Evolutionary conservation across 2,888 invertebrate species (phyloP), one percentile per base, ranked within the genome.

Genomic region (Tholera decimalis): DNA sequence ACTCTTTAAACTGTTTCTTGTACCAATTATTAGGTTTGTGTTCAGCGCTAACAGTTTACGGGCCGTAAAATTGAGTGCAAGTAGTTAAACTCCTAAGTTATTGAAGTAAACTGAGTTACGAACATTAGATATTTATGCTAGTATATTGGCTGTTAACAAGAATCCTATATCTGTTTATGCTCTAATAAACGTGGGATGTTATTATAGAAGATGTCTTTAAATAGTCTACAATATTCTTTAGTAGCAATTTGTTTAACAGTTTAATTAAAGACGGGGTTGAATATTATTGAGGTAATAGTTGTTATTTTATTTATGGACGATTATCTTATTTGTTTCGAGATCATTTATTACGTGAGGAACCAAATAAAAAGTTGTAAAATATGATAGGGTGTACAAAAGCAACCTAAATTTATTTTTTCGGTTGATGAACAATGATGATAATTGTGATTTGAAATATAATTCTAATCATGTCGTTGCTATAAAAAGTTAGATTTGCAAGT

Each of bases 11-110:
- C 28, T 35, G 28, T 24, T 66, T 20, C 35, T 37, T 13, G 22
- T 24, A 30, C 22, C 28, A 22, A 65, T 64, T 66, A 66, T 54
- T 24, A 15, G 28, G 15, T 35, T 54, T 35, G 43, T 22, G 54
- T 44, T 30, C 54, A 30, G 35, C 2, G 43, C n/a, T 54, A 22
- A 66, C 44, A 64, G 54, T 60, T 74, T 57, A 60, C 43, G 26
- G 22, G 11, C 47, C 35, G 13, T 58, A 54, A 37, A 71, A 58
- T 50, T 20, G 18, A 58, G 50, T 71, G 53, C 44, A 65, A 58
- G 51, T 35, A 51, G 61, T 64, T 57, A 64, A 44, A 7, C 18
- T 18, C 22, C 28, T 9, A 43, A 39, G 30, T 30, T 53, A 26
- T 47, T 30, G 49, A 28, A 49, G 43, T 68, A 54, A 30, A 66